Evolutionary conservation across 1,140 invertebrate genomes (phyloP).

Genomic region (Cotesia vestalis): DNA sequence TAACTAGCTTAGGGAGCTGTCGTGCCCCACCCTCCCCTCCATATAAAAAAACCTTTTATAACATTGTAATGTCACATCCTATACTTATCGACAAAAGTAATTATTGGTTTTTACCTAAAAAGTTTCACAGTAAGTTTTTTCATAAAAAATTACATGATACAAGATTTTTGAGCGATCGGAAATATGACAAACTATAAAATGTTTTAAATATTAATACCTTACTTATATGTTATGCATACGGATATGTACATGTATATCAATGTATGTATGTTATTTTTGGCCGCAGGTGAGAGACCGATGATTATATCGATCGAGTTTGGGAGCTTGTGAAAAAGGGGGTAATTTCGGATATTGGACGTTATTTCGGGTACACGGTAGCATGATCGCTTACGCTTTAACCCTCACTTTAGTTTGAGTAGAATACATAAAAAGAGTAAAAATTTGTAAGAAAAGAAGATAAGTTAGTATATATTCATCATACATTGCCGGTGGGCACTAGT

Average conservation of each 20-base stretch:
- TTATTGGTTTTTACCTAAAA: too few relatives aligned
- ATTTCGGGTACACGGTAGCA: conserved; percentile 43
- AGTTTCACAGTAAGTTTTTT: too few relatives aligned
- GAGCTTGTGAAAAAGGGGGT: conserved; percentile 38
- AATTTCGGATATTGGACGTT: conserved; percentile 42
- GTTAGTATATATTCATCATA: conserved; percentile 33
- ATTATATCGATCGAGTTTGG: conserved; percentile 57
- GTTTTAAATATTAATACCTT: not conserved
- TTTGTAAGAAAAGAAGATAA: conserved; percentile 37
- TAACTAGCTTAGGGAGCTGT: too few relatives aligned
- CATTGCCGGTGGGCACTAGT: conserved; percentile 40
- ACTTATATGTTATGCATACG: conserved; percentile 3
- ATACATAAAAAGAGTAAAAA: conserved; percentile 40
- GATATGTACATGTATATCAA: not conserved
- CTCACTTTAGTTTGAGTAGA: conserved; percentile 7
- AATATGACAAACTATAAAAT: not conserved
- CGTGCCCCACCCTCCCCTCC: too few relatives aligned
- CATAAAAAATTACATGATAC: too few relatives aligned
- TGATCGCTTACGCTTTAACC: conserved; percentile 34
- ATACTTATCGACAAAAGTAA: too few relatives aligned
- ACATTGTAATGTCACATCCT: too few relatives aligned
- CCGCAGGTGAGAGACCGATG: conserved; percentile 60
- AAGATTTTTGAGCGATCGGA: too few relatives aligned
- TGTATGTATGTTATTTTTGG: conserved; percentile 37
- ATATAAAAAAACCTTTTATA: too few relatives aligned